Evolutionary conservation across 2,888 invertebrate species (phyloP).

Genomic region (Drosophila peninsularis): DNA sequence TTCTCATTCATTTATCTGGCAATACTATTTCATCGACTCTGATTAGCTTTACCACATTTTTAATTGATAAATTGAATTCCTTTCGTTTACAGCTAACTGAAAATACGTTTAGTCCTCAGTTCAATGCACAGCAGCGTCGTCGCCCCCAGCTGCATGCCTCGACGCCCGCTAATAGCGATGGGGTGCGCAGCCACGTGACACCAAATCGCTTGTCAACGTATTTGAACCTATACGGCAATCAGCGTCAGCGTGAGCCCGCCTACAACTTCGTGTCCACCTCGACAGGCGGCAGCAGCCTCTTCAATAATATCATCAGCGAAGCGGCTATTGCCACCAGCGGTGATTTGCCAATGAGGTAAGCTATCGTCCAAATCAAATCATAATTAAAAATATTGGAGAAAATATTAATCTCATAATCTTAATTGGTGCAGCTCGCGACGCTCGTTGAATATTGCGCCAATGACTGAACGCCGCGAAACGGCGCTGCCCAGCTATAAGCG

Average conservation of each 20-base stretch:
- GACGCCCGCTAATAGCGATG: slow-evolving; percentile 49
- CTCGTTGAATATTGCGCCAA: slow-evolving; percentile 77
- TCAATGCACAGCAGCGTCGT: slow-evolving; percentile 54
- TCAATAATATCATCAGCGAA: slow-evolving; percentile 25
- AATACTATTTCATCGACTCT: not conserved
- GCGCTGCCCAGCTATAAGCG: slow-evolving; percentile 67
- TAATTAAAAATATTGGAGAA: too few species aligned
- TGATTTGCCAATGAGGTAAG: slow-evolving; percentile 67
- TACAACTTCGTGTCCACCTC: slow-evolving; percentile 63
- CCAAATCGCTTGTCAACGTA: slow-evolving; percentile 45
- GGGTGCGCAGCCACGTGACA: slow-evolving; percentile 18
- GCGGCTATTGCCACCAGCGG: slow-evolving; percentile 69
- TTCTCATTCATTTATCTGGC: too few species aligned
- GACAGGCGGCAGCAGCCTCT: slow-evolving; percentile 1
- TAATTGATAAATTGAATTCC: not conserved
- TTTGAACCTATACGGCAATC: slow-evolving; percentile 68
- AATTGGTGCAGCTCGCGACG: slow-evolving; percentile 74
- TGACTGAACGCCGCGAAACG: slow-evolving; percentile 54
- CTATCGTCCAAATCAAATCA: not conserved
- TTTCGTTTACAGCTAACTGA: slow-evolving; percentile 28
- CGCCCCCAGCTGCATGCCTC: slow-evolving; percentile 51
- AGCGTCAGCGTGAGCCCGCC: slow-evolving; percentile 72
- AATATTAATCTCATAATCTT: not conserved
- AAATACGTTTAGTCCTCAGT: slow-evolving; percentile 45
- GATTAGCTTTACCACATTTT: not conserved